These are phyloP conservation scores for Drosophila parthenogenetica DNA, from an alignment of 2,888 invertebrate species.

Conservation along the genomic window DNA sequence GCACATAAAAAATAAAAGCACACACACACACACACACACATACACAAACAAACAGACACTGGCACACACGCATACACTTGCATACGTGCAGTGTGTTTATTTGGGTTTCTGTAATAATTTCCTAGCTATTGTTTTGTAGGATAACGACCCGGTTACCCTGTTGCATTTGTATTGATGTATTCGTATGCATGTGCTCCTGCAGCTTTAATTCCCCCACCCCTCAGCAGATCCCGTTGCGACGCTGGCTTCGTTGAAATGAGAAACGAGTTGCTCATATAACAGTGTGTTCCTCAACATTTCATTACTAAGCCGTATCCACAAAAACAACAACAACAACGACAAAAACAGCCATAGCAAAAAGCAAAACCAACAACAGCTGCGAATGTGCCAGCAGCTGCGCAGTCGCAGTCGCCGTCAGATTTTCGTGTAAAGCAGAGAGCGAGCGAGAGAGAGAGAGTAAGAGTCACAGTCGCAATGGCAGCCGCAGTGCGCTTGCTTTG, in stretches of 20 bases:
- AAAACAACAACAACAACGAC: conserved; percentile 38
- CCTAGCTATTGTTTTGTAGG: conserved; percentile 75
- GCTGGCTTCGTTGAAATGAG: conserved; percentile 33
- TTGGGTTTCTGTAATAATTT: conserved; percentile 66
- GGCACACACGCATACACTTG: neutral
- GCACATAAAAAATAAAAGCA: conserved; percentile 10
- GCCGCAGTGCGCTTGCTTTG: neutral
- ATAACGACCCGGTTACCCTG: conserved; percentile 73
- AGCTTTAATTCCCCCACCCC: neutral
- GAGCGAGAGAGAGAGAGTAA: conserved; percentile 1
- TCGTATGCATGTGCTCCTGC: conserved; percentile 34
- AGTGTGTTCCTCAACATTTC: conserved; percentile 70
- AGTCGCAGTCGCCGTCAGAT: conserved; percentile 32
- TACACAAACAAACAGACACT: neutral
- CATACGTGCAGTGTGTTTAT: conserved; percentile 35
- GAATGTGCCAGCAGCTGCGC: conserved; percentile 62
- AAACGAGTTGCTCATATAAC: conserved; percentile 81
- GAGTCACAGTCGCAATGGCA: neutral
- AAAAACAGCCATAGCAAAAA: conserved; percentile 20
- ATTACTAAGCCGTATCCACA: conserved; percentile 69
- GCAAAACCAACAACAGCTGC: conserved; percentile 58
- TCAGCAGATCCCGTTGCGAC: conserved; percentile 33
- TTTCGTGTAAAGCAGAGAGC: neutral
- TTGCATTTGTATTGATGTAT: conserved; percentile 47
- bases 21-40: conserved; percentile 4